phyloP scores from a whole-genome alignment of 2,888 invertebrate genomes.

The Leptothorax acervorum region DNA sequence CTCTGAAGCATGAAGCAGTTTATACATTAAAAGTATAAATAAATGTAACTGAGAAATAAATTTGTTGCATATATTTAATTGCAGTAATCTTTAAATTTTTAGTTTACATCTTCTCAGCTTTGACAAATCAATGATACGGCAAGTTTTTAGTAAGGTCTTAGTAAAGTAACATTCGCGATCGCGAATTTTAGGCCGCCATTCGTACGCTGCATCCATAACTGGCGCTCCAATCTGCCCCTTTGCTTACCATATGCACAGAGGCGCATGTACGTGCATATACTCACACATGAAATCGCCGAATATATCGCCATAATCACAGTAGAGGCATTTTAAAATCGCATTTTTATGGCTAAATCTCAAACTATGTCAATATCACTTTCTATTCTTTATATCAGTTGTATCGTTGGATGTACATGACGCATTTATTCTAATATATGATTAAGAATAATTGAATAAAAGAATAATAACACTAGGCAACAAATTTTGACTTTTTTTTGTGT shows the following conservation, averaged over 20 bases:
- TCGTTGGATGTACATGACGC: not conserved
- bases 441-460: not conserved
- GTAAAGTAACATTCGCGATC: conserved; percentile 33
- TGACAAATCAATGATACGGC: not conserved
- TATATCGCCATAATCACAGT: conserved; percentile 27
- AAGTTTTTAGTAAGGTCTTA: conserved; percentile 12
- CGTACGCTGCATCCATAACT: conserved; percentile 77
- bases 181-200: conserved; percentile 79
- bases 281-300: conserved; percentile 45
- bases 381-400: not conserved
- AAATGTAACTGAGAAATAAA: not conserved
- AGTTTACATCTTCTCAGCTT: not conserved
- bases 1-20: not conserved
- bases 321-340: conserved; percentile 49
- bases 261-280: conserved; percentile 54
- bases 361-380: not conserved
- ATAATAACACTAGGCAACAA: no score
- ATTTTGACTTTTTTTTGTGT: no score
- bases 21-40: not conserved
- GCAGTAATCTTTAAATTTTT: not conserved
- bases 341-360: not conserved
- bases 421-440: conserved; percentile 8
- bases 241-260: conserved; percentile 62
- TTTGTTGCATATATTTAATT: not conserved
- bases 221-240: conserved; percentile 73